Conservation (phyloP, 2,888 invertebrate species). For the Thecocarcelia acutangulata region DNA sequence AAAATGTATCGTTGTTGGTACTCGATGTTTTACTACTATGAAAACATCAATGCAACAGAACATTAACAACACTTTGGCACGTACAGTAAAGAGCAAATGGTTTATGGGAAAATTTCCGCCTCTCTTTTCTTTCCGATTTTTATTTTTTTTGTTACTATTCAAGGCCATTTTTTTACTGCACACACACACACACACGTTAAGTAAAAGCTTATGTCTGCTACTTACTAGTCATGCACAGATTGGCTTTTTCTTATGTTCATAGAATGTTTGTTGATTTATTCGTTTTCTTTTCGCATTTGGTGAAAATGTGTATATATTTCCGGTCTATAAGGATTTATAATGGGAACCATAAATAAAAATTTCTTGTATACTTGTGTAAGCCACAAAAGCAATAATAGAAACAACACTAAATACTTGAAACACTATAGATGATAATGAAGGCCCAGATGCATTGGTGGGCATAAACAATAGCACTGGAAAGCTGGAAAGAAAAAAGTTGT, state of each 20-base stretch:
- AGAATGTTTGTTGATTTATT: constrained; percentile 24
- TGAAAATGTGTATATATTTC: constrained; percentile 3
- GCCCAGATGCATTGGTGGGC: constrained; percentile 15
- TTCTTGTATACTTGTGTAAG: constrained; percentile 10
- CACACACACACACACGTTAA: too few species aligned
- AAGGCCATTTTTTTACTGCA: too few species aligned
- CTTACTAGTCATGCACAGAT: constrained; percentile 1
- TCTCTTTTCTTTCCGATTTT: not conserved
- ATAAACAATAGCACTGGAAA: constrained; percentile 29
- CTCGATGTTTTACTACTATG: constrained; percentile 39
- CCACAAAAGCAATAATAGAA: constrained; percentile 24
- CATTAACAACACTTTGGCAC: constrained; percentile 48
- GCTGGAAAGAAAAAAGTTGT: not conserved
- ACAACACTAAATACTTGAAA: constrained; percentile 25
- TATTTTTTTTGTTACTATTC: too few species aligned
- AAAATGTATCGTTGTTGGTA: constrained; percentile 33
- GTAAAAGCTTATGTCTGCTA: constrained; percentile 1
- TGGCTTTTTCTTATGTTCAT: constrained; percentile 1
- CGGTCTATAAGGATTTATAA: constrained; percentile 43
- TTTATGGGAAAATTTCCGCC: not conserved
- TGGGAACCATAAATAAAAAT: constrained; percentile 52
- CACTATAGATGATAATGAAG: constrained; percentile 42
- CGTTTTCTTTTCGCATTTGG: not conserved
- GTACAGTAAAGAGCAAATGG: constrained; percentile 36
- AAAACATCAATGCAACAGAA: constrained; percentile 58